Conservation (phyloP, 2,888 invertebrate species). For the Sturmia bella region DNA sequence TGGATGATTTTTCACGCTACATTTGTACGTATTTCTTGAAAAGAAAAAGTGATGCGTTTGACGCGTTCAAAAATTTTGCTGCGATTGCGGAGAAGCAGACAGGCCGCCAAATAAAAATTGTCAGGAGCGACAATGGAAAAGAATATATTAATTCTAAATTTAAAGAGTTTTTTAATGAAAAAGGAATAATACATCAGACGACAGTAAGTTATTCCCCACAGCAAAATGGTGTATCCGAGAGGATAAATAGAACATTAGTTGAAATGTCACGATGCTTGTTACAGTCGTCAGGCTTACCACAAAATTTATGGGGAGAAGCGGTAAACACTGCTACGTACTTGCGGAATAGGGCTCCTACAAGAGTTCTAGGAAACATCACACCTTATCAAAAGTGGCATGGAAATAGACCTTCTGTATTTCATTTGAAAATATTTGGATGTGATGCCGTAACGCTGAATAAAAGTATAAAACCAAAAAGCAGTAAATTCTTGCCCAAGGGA, state of each 20-base stretch:
- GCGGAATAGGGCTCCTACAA: neutral
- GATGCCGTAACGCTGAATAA: too few relatives aligned
- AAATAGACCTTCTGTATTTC: neutral
- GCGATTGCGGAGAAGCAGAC: conserved; percentile 11
- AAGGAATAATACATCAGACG: conserved; percentile 4
- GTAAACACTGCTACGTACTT: neutral
- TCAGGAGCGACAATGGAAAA: too few relatives aligned
- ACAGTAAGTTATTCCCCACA: neutral
- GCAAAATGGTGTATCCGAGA: too few relatives aligned
- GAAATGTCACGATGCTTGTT: neutral
- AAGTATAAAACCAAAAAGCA: neutral
- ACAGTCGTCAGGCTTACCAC: neutral
- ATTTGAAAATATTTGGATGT: too few relatives aligned
- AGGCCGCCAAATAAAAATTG: too few relatives aligned
- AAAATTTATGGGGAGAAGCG: too few relatives aligned
- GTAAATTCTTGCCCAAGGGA: too few relatives aligned
- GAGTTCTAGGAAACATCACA: neutral
- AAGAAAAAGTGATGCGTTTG: neutral
- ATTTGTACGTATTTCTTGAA: conserved; percentile 3
- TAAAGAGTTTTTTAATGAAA: conserved; percentile 2
- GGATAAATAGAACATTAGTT: too few relatives aligned
- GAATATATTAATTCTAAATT: conserved; percentile 3
- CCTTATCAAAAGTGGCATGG: neutral
- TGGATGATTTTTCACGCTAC: neutral
- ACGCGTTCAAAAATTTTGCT: conserved; percentile 3